Evolutionary conservation across 2,888 invertebrate species (phyloP).

Genomic region (Netelia melanura): DNA sequence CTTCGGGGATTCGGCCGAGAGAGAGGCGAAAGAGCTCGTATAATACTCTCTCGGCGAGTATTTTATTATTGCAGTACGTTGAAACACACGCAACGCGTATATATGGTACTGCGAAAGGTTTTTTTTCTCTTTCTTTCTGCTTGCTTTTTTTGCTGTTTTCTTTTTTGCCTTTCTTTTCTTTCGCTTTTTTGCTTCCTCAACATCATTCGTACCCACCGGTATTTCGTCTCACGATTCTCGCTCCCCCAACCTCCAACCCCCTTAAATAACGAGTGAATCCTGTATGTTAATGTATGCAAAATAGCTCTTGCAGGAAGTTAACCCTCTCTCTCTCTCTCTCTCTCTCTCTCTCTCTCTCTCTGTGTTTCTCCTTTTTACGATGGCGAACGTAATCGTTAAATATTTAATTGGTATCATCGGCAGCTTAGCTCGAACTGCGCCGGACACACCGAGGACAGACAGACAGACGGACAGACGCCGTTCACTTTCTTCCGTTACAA

Average conservation of each 20-base stretch:
- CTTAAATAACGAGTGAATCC: constrained; percentile 34
- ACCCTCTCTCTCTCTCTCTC: constrained; percentile 14
- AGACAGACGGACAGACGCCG: constrained; percentile 6
- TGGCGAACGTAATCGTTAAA: constrained; percentile 66
- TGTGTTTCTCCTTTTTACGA: background rate
- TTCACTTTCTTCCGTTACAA: constrained; percentile 55
- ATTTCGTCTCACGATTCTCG: constrained; percentile 24
- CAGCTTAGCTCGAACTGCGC: constrained; percentile 54
- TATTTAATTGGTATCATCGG: constrained; percentile 71
- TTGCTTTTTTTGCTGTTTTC: background rate
- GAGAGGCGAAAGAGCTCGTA: constrained; percentile 23
- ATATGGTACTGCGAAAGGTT: constrained; percentile 2
- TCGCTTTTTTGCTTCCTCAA: constrained; percentile 12
- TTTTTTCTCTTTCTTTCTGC: background rate
- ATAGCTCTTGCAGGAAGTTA: constrained; percentile 51
- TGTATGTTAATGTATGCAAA: constrained; percentile 66
- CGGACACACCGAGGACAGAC: constrained; percentile 1
- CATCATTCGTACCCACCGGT: constrained; percentile 5
- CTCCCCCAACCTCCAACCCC: background rate
- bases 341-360: too few relatives aligned
- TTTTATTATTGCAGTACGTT: constrained; percentile 34
- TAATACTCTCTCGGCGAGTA: constrained; percentile 19
- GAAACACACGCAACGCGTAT: background rate
- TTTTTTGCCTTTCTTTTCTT: background rate
- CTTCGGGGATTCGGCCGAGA: constrained; percentile 16